Evolutionary conservation across 2,888 invertebrate species (phyloP).

Genomic region (Drosophila acutilabella): DNA sequence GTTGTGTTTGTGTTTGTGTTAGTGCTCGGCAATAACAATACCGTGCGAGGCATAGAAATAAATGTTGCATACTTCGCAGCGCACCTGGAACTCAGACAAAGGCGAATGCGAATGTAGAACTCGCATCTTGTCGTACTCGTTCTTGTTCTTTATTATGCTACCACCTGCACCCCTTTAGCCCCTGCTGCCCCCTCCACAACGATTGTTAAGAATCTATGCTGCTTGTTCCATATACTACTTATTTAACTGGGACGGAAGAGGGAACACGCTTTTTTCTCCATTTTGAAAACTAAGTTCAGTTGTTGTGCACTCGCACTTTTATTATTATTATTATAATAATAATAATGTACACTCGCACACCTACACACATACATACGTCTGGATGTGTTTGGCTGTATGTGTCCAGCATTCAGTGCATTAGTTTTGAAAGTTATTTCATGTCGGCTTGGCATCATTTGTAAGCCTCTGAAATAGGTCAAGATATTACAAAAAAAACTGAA

Average conservation of each 20-base stretch:
- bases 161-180: constrained; percentile 2
- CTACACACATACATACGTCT: not conserved
- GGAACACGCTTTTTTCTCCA: constrained; percentile 29
- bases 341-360: constrained; percentile 1
- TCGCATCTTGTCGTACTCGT: constrained; percentile 16
- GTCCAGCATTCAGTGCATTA: constrained; percentile 40
- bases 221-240: constrained; percentile 32
- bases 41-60: constrained; percentile 48
- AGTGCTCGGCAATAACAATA: constrained; percentile 36
- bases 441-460: constrained; percentile 18
- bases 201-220: constrained; percentile 44
- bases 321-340: constrained; percentile 20
- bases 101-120: constrained; percentile 52
- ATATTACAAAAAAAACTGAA: constrained; percentile 6
- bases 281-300: constrained; percentile 24
- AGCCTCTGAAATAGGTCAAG: constrained; percentile 23
- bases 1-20: constrained; percentile 21
- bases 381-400: not conserved
- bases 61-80: constrained; percentile 61
- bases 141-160: constrained; percentile 16
- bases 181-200: not conserved
- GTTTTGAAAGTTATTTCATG: constrained; percentile 43
- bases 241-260: not conserved
- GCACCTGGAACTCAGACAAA: constrained; percentile 42
- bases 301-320: constrained; percentile 44